phyloP scores from a whole-genome alignment of 64 coral and sea anemone species.

The Catalaphyllia jardinei region DNA sequence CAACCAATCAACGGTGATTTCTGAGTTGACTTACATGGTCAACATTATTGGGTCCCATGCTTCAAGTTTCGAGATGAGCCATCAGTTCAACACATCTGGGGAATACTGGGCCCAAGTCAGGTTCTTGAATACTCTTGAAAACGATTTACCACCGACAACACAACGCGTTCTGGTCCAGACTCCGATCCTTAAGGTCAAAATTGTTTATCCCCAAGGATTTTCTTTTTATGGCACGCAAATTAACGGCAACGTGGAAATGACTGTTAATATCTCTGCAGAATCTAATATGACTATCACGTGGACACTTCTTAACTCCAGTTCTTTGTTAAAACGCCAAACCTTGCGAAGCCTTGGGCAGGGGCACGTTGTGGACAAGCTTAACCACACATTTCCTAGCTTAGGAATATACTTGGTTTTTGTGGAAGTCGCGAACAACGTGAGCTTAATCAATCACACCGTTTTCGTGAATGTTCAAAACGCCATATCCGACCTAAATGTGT shows the following conservation, averaged over 20 bases:
- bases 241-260: constrained; percentile 37
- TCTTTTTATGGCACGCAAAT: constrained; percentile 44
- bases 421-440: constrained; percentile 73
- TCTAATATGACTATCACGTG: constrained; percentile 61
- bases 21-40: constrained; percentile 23
- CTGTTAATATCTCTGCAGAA: constrained; percentile 48
- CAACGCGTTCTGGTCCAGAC: constrained; percentile 36
- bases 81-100: constrained; percentile 13
- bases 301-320: constrained; percentile 31
- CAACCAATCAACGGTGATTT: constrained; percentile 12
- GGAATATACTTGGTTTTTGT: constrained; percentile 45
- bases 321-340: constrained; percentile 44
- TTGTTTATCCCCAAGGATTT: constrained; percentile 57
- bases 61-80: constrained; percentile 28
- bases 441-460: constrained; percentile 49
- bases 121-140: constrained; percentile 15
- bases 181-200: constrained; percentile 25
- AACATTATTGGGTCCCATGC: constrained; percentile 39
- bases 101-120: constrained; percentile 36
- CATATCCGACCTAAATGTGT: constrained; percentile 52
- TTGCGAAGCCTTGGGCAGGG: background rate
- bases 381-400: constrained; percentile 5
- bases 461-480: constrained; percentile 35
- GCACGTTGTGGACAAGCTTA: background rate
- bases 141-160: background rate